Percentiles rank a stretch among this genome's conserved stretches.
These are phyloP conservation scores for Pogonocichla stellata DNA, from an alignment of 2,113 vertebrate genomes.

Conservation along the genomic window DNA sequence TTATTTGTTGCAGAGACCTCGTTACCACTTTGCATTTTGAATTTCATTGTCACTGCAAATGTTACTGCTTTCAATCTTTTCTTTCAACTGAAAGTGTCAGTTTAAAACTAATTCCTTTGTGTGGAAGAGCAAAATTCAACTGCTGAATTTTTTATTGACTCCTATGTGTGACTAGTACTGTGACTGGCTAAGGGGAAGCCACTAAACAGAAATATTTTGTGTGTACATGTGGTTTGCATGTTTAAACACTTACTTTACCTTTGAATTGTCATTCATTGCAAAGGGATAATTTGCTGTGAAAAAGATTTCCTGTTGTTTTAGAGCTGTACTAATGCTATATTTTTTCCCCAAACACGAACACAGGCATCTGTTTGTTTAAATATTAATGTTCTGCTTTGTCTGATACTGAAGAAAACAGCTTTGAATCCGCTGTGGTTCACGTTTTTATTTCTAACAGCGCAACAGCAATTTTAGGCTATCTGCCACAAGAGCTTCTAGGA, in stretches of 20 bases:
- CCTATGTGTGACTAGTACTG: not conserved
- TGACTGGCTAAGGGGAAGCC: not conserved
- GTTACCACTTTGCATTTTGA: not conserved
- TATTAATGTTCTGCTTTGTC: not conserved
- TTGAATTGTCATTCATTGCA: not conserved
- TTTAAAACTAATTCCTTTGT: not conserved
- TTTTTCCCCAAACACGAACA: not conserved
- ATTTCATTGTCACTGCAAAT: not conserved
- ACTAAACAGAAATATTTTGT: not conserved
- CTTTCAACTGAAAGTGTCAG: not conserved
- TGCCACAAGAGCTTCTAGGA: slow-evolving; percentile 90
- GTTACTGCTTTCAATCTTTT: not conserved
- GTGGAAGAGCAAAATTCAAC: not conserved
- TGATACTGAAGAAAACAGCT: not conserved
- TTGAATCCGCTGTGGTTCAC: not conserved
- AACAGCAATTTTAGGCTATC: slow-evolving; percentile 87
- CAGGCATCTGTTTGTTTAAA: not conserved
- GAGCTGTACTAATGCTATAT: not conserved
- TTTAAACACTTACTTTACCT: not conserved
- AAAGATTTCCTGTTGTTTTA: not conserved
- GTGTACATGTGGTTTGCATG: not conserved
- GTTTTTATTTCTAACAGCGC: slow-evolving; percentile 74
- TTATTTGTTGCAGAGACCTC: not conserved
- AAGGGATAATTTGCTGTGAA: not conserved
- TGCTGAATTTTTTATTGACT: not conserved